A percentile compares a stretch with the other conserved stretches of the same genome.
phyloP scores from a whole-genome alignment of 2,797 vertebrate species.

The Lepilemur ruficaudatus region DNA sequence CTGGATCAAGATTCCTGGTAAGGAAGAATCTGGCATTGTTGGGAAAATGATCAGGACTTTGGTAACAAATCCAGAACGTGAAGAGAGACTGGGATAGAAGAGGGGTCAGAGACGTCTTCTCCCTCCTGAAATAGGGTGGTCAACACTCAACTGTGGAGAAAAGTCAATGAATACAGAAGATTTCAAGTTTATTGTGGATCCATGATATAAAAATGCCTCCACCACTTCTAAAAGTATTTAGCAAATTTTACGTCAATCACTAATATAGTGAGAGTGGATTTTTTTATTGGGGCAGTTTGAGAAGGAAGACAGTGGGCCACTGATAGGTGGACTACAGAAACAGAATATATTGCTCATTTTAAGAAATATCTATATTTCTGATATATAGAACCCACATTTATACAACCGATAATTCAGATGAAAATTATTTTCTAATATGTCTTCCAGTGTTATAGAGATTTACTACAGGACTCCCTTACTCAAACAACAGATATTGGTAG shows the following conservation, averaged over 20 bases:
- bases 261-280: neutral
- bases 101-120: neutral
- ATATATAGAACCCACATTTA: neutral
- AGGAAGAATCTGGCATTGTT: neutral
- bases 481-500: neutral
- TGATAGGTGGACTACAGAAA: neutral
- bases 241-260: neutral
- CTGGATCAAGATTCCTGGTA: neutral
- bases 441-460: neutral
- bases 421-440: neutral
- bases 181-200: neutral
- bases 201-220: neutral
- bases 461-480: neutral
- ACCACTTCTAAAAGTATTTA: neutral
- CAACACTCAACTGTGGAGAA: neutral
- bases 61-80: neutral
- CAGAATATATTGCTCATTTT: neutral
- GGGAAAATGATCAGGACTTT: neutral
- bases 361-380: neutral
- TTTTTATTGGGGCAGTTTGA: neutral
- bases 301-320: neutral
- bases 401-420: neutral
- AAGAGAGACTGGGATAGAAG: neutral
- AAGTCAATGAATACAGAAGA: neutral
- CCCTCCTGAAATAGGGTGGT: neutral